Percentiles rank a stretch among this genome's conserved stretches.
phyloP scores from a whole-genome alignment of 2,888 invertebrate species.

The Escarpia spicata region DNA sequence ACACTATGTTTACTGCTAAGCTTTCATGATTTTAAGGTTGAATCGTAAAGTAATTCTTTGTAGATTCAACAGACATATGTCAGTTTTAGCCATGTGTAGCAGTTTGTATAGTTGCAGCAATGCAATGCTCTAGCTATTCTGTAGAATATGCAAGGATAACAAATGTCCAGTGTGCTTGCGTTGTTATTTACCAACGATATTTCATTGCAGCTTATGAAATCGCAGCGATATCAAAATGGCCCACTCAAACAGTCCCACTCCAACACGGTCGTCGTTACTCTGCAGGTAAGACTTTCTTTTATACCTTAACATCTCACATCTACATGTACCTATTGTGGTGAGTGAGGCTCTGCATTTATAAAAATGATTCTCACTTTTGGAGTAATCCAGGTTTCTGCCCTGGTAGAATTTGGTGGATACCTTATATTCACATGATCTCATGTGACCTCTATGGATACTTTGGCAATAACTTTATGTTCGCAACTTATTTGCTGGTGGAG shows the following conservation, averaged over 20 bases:
- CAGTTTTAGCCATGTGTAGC: not conserved
- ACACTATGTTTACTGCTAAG: not conserved
- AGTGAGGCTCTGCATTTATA: too few relatives aligned
- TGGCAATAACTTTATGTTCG: too few relatives aligned
- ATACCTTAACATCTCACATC: not conserved
- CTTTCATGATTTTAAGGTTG: not conserved
- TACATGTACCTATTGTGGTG: too few relatives aligned
- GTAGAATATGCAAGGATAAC: not conserved
- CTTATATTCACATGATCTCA: too few relatives aligned
- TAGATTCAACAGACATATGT: too few relatives aligned
- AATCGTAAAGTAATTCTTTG: not conserved
- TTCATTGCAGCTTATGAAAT: conserved; percentile 50
- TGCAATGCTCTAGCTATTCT: not conserved
- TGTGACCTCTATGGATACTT: too few relatives aligned
- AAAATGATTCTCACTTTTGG: too few relatives aligned
- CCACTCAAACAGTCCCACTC: conserved; percentile 75
- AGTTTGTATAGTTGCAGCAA: not conserved
- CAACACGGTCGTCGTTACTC: conserved; percentile 63
- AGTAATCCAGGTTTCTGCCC: too few relatives aligned
- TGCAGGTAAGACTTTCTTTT: conserved; percentile 59
- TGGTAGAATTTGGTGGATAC: too few relatives aligned
- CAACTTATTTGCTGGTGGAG: too few relatives aligned
- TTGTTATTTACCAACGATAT: not conserved
- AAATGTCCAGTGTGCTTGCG: not conserved
- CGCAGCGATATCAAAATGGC: conserved; percentile 65